These are phyloP conservation scores for Phenganax subtilis DNA, from an alignment of 92 coral and sea anemone genomes.

Conservation along the genomic window DNA sequence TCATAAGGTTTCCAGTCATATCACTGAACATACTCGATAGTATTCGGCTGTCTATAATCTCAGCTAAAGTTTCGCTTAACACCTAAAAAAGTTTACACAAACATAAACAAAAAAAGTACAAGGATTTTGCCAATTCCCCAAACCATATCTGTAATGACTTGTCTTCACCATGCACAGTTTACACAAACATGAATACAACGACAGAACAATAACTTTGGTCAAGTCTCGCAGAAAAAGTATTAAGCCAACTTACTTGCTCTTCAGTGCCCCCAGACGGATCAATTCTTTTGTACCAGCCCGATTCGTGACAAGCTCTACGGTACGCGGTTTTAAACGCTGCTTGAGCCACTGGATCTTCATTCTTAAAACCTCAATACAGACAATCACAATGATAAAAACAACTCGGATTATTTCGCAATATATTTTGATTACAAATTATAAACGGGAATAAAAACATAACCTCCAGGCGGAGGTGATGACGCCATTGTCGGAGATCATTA, in stretches of 20 bases:
- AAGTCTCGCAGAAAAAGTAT: no score
- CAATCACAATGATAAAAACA: neutral
- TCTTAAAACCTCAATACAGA: conserved; percentile 61
- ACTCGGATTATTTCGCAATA: neutral
- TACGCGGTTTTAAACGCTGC: conserved; percentile 73
- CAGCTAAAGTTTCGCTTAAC: conserved; percentile 68
- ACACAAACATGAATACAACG: no score
- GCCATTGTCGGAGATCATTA: no score
- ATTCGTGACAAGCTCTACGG: conserved; percentile 34
- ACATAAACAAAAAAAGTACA: neutral
- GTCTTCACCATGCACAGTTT: no score
- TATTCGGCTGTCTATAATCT: conserved; percentile 56
- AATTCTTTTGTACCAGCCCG: conserved; percentile 27
- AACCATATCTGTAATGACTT: no score
- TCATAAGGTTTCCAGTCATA: conserved; percentile 60
- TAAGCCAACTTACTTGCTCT: conserved; percentile 62
- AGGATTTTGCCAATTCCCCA: no score
- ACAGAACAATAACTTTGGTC: neutral
- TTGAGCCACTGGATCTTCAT: conserved; percentile 74
- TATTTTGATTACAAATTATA: neutral
- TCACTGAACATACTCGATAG: conserved; percentile 64
- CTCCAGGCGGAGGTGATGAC: no score
- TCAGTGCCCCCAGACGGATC: conserved; percentile 62
- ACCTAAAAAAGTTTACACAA: conserved; percentile 42
- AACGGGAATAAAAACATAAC: no score